Evolutionary conservation across 2,888 invertebrate genomes (phyloP).

Genomic region (Bugulina stolonifera): DNA sequence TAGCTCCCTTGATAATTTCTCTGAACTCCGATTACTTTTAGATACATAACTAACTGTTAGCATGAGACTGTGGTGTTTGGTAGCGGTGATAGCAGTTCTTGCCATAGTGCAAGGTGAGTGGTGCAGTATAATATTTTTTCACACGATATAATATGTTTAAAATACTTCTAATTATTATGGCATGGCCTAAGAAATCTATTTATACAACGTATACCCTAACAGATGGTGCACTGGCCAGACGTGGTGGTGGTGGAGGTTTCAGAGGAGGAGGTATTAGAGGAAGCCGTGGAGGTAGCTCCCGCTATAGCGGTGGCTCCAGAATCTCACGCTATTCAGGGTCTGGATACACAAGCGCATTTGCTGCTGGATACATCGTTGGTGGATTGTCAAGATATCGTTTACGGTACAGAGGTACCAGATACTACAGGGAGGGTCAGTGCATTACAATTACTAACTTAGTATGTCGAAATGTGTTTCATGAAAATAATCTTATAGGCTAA

Average conservation of each 20-base stretch:
- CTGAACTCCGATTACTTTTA: no score
- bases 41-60: no score
- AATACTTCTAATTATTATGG: no score
- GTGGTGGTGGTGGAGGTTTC: background rate
- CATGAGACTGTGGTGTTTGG: no score
- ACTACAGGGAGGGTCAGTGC: background rate
- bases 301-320: background rate
- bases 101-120: no score
- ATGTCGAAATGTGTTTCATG: background rate
- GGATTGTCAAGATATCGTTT: background rate
- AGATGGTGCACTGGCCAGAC: background rate
- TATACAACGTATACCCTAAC: no score
- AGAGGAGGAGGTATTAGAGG: background rate
- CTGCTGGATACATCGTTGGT: background rate
- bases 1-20: no score
- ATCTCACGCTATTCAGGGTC: background rate
- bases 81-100: no score
- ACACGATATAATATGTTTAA: no score
- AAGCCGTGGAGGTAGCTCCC: background rate
- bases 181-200: no score
- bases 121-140: no score
- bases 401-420: background rate
- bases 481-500: no score
- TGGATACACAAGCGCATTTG: background rate
- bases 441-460: background rate